phyloP scores from a whole-genome alignment of 2,113 vertebrate species.

The Acanthochromis polyacanthus region DNA sequence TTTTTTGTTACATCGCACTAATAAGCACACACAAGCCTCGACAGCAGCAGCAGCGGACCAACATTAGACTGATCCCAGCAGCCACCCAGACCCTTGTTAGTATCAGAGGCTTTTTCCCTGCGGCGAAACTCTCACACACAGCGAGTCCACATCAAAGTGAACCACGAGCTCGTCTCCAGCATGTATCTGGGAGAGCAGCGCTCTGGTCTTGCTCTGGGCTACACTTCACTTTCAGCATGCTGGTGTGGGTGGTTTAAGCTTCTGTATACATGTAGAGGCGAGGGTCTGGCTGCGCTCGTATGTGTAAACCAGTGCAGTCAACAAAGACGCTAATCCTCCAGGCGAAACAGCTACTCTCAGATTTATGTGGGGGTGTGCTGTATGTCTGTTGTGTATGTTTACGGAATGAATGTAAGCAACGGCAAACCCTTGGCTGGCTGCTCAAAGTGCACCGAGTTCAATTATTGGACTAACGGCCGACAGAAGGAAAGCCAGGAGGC shows the following conservation, averaged over 20 bases:
- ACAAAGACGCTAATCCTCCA: conserved; percentile 75
- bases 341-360: conserved; percentile 56
- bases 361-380: conserved; percentile 59
- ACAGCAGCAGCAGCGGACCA: conserved; percentile 6
- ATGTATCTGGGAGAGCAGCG: conserved; percentile 30
- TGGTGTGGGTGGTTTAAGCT: conserved; percentile 73
- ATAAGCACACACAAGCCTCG: neutral
- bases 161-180: conserved; percentile 17
- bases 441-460: conserved; percentile 61
- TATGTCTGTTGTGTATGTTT: conserved; percentile 41
- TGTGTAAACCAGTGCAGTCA: conserved; percentile 67
- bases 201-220: conserved; percentile 62
- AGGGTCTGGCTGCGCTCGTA: conserved; percentile 47
- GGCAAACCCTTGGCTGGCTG: conserved; percentile 25
- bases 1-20: neutral
- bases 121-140: conserved; percentile 50
- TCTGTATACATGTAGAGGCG: conserved; percentile 59
- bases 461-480: conserved; percentile 25
- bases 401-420: conserved; percentile 41
- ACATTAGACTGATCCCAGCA: conserved; percentile 50
- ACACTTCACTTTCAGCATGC: conserved; percentile 52
- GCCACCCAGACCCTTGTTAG: conserved; percentile 68
- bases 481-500: conserved; percentile 20
- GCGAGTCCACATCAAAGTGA: conserved; percentile 75
- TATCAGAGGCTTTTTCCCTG: conserved; percentile 51